phyloP scores from a whole-genome alignment of 2,113 vertebrate species.

The Gasterosteus aculeatus region DNA sequence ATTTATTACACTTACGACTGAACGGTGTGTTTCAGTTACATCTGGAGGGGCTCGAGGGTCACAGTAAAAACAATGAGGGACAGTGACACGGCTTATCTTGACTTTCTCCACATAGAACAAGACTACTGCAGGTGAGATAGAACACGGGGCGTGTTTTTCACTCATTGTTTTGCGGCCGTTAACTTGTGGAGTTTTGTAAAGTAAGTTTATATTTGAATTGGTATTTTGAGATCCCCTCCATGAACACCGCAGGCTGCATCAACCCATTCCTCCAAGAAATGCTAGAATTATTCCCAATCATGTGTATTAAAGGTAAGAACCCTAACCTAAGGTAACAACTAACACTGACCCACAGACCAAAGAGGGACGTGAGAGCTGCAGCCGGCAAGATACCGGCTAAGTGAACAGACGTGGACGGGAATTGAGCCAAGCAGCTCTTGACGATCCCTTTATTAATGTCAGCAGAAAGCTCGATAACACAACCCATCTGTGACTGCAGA shows the following conservation, averaged over 20 bases:
- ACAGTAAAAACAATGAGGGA: constrained; percentile 85
- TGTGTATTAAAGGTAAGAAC: not conserved
- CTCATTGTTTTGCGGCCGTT: not conserved
- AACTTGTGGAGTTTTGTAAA: not conserved
- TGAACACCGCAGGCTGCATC: not conserved
- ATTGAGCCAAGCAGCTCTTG: not conserved
- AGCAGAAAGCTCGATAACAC: not conserved
- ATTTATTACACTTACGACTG: not conserved
- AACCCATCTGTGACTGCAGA: not conserved
- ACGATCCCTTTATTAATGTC: not conserved
- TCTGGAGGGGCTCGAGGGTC: constrained; percentile 86
- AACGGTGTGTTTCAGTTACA: constrained; percentile 68
- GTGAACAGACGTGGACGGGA: not conserved
- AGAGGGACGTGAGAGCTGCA: not conserved
- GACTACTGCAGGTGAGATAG: constrained; percentile 83
- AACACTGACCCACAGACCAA: not conserved
- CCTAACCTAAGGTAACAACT: not conserved
- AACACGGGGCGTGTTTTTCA: not conserved
- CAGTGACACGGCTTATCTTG: constrained; percentile 65
- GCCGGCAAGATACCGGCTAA: not conserved
- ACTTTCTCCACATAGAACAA: constrained; percentile 86
- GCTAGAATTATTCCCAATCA: not conserved
- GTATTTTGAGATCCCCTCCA: not conserved
- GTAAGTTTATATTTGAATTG: not conserved
- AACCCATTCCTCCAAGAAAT: not conserved